A percentile compares a stretch with the other conserved stretches of the same genome.
These are phyloP conservation scores for Chionis minor DNA, from an alignment of 2,113 vertebrate genomes.

Conservation along the genomic window DNA sequence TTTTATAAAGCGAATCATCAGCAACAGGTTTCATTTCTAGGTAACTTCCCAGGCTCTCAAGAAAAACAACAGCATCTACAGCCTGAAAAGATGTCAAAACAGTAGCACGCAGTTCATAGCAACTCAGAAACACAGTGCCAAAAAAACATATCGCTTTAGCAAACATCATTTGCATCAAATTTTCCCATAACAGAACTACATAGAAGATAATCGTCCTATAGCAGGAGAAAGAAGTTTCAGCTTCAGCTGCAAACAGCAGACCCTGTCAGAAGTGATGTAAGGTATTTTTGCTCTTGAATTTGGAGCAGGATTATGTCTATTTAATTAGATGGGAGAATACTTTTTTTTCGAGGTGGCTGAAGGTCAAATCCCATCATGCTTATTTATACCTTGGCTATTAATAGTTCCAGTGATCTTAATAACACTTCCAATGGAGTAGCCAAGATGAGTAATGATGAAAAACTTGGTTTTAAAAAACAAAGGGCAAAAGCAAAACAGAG, in stretches of 20 bases:
- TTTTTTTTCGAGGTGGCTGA: not conserved
- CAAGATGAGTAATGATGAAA: not conserved
- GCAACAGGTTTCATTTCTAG: not conserved
- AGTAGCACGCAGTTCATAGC: not conserved
- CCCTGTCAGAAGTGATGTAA: not conserved
- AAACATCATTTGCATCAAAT: not conserved
- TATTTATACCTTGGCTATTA: conserved; percentile 30
- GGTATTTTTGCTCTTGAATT: not conserved
- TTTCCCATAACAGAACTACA: not conserved
- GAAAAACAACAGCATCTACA: not conserved
- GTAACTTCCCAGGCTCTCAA: not conserved
- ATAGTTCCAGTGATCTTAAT: conserved; percentile 18
- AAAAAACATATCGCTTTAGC: not conserved
- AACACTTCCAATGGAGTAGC: not conserved
- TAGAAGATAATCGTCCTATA: not conserved
- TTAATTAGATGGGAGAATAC: not conserved
- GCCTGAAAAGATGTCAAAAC: not conserved
- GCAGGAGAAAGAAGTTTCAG: not conserved
- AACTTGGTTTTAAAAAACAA: not conserved
- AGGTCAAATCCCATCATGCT: not conserved
- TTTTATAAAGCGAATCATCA: not conserved
- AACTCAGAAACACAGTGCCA: not conserved
- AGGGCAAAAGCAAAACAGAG: not conserved
- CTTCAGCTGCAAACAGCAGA: not conserved
- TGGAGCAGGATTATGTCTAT: not conserved